Base-by-base conservation (phyloP, 2,113 vertebrate genomes). In the Rhabdornis inornatus region DNA sequence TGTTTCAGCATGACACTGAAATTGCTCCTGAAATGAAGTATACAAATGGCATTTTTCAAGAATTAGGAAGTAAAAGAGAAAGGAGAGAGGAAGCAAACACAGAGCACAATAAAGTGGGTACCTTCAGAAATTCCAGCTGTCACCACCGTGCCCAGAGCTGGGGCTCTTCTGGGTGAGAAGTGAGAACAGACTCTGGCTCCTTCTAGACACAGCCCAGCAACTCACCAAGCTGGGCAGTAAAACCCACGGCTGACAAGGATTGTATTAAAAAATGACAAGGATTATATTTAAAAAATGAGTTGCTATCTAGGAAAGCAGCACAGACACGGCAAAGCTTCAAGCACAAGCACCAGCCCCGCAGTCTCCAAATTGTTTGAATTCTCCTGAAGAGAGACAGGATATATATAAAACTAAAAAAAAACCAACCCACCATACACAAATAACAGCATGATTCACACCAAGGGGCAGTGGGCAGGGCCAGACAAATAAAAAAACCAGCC, bases 381-480 rank as follows among this genome's bases (percentile, higher is more conserved):
- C 65, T 53, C 39, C 74, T 55, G 24, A 83, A 91, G 75, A 74
- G n/a, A 96, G 45, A 56, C 55, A 87, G 84, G 83, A 90, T 35
- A 75, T 47, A 74, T 45, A 47, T 60, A 66, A 30, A 42, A 15
- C 28, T 10, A 19, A 40, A 79, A 95, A 17, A 18, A 15, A 74
- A 14, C 1, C 70, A 93, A 49, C 31, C 56, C 65, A 68, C 69
- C 9, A 23, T 13, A 95, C 89, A 85, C 57, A 96, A 91, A 86
- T 91, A 95, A 95, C 86, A 74, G 75, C 52, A 92, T 94, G 91
- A 66, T 94, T 95, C 87, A 94, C 90, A 83, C 79, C 55, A 69
- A 91, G 90, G 92, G 68, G 40, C 90, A 74, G 94, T 68, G 83
- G 90, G 85, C n/a, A 92, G 89, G 71, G 91, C 53, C 95, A 86